Evolutionary conservation across 2,888 invertebrate genomes (phyloP), one percentile per base, ranked within the genome.

Genomic region (Kuschelorhynchus macadamiae): DNA sequence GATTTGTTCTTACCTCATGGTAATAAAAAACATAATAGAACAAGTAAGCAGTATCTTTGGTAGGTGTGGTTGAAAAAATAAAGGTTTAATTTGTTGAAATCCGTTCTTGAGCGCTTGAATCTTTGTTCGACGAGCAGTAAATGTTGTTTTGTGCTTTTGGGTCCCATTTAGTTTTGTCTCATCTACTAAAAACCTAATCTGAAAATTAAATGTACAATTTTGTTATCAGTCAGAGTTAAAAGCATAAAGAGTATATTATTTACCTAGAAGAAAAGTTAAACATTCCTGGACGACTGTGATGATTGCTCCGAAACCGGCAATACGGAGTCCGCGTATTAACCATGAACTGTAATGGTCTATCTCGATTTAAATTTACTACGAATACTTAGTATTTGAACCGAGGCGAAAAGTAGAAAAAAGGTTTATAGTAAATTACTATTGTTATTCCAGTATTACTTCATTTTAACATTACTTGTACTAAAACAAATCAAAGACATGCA

Each of bases 1-100:
- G n/a, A n/a, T n/a, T n/a, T n/a, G n/a, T n/a, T 25, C 87, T 1
- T 83, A 91, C 91, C 90, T 89, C 78, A 90, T 85, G 79, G 91
- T 87, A 62, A 89, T 85, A 21, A 87, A 85, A 79, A 90, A 88
- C 75, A 91, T 89, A 72, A 92, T 87, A 1, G 85, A 78, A 85
- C 78, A 70, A 46, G 90, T 86, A 9, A 90, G 84, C 1, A 88
- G 32, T 0, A 92, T 85, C 80, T 89, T 86, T 0, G 83, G 80
- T 3, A 88, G 72, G 74, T 91, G 85, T 0, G 91, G 91, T 0
- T 87, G 85, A 14, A 79, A 83, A 79, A 92, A 90, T 72, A 93
- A 84, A 0, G 90, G 90, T 30, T 85, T 86, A 69, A 91, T 84
- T 81, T 92, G 91, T 0, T 84, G 80, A 65, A 86, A 83, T 0